Percentiles rank a stretch among this genome's conserved stretches.
phyloP scores from a whole-genome alignment of 2,888 invertebrate species.

The Gymnoscelis rufifasciata region DNA sequence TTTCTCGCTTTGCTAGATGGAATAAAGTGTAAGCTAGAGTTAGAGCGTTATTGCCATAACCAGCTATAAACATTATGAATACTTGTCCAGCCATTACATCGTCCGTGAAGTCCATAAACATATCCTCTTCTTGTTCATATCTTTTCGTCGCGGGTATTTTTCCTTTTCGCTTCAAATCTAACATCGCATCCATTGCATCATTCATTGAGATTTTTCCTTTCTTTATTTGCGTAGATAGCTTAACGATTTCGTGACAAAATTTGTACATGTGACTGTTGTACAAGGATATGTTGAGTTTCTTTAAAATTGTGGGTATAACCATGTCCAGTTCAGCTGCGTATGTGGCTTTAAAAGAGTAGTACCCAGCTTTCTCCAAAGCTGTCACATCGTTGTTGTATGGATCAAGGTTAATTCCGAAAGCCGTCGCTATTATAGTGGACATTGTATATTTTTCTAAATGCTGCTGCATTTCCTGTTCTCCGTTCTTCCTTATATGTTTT shows the following conservation, averaged over 20 bases:
- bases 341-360: slow-evolving; percentile 28
- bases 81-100: slow-evolving; percentile 53
- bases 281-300: slow-evolving; percentile 32
- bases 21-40: slow-evolving; percentile 50
- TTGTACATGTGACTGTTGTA: slow-evolving; percentile 27
- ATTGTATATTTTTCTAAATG: slow-evolving; percentile 35
- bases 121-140: slow-evolving; percentile 17
- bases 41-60: slow-evolving; percentile 62
- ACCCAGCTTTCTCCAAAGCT: slow-evolving; percentile 30
- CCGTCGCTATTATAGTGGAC: slow-evolving; percentile 31
- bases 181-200: slow-evolving; percentile 35
- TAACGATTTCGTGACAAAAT: slow-evolving; percentile 33
- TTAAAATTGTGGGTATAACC: slow-evolving; percentile 34
- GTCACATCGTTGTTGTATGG: slow-evolving; percentile 28
- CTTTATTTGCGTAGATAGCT: slow-evolving; percentile 23
- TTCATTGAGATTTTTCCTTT: slow-evolving; percentile 16
- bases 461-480: slow-evolving; percentile 31
- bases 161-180: slow-evolving; percentile 26
- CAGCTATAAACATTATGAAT: slow-evolving; percentile 60
- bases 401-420: slow-evolving; percentile 35
- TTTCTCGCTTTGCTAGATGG: slow-evolving; percentile 52
- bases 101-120: slow-evolving; percentile 39
- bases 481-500: slow-evolving; percentile 17
- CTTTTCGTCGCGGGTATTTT: slow-evolving; percentile 10
- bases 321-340: slow-evolving; percentile 36